Base-by-base conservation (phyloP, 2,797 vertebrate genomes). In the Chloroceryle inda region DNA sequence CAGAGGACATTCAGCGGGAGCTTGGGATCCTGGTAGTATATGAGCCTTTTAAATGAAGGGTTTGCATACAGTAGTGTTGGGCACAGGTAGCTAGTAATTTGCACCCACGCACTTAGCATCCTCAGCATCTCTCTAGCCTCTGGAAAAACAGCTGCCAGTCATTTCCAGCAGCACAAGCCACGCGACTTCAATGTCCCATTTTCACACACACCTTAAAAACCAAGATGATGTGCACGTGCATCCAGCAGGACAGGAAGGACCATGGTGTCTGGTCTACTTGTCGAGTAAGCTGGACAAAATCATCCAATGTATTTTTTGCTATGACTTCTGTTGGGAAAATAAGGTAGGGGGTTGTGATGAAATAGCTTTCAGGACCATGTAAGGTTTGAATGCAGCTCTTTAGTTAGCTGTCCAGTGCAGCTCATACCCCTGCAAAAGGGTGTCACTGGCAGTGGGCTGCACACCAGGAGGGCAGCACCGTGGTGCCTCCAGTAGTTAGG, bases 211-310 rank as follows among this genome's bases (percentile, higher is more conserved):
- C 35, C 8, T 5, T 11, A 47, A 23, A 77, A 81, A 80, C 21
- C 16, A 33, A n/a, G n/a, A 26, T 17, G 9, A 13, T 1, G 3
- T 5, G 5, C 8, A 0, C 13, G n/a, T 91, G 40, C 81, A 42
- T 20, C 47, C 0, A 0, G 23, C 3, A 0, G 4, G 1, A 10
- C 5, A 42, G 59, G 27, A 78, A n/a, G 63, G 38, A 56, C 31
- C 16, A 2, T 5, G 20, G 6, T 18, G 31, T 50, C 58, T 33
- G 37, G 10, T 23, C 44, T 44, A 2, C 55, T 53, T 29, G 38
- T 75, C 73, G 45, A 40, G 29, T 56, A 74, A 80, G 35, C 63
- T 50, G 49, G 50, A 47, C 17, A 75, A n/a, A 91, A 72, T 37
- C 35, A 42, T 23, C 45, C 3, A 1, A 23, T 62, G 7, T 2